phyloP scores from a whole-genome alignment of 2,113 vertebrate genomes.

The Butastur rufipennis region DNA sequence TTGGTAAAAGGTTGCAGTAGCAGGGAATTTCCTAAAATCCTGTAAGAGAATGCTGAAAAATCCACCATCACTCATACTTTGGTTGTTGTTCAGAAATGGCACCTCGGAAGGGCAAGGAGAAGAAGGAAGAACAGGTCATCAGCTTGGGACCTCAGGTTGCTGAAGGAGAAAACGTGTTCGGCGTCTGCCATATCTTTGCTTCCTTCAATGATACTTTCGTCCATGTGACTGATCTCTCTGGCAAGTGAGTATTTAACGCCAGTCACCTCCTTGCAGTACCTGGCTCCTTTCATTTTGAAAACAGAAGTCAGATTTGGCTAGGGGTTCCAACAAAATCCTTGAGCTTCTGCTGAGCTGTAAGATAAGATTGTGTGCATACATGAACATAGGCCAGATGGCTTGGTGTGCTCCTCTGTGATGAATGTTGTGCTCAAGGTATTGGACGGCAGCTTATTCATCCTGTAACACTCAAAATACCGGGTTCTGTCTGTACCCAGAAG shows the following conservation, averaged over 20 bases:
- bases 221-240: slow-evolving; percentile 97
- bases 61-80: accelerated
- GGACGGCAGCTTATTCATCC: neutral
- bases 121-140: slow-evolving; percentile 99
- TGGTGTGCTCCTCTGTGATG: neutral
- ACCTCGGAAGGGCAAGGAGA: slow-evolving; percentile 98
- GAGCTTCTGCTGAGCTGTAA: neutral
- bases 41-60: neutral
- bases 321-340: neutral
- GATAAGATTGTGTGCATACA: accelerated
- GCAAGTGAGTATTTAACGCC: slow-evolving; percentile 83
- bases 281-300: neutral
- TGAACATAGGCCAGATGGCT: neutral
- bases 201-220: slow-evolving; percentile 99
- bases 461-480: accelerated
- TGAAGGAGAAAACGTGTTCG: slow-evolving; percentile 97
- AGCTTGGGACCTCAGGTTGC: slow-evolving; percentile 96
- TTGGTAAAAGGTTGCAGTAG: neutral
- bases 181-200: slow-evolving; percentile 97
- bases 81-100: slow-evolving; percentile 83
- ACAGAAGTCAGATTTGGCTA: neutral
- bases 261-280: neutral
- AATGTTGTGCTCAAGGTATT: neutral
- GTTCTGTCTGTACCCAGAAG: neutral
- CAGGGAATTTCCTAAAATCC: neutral